phyloP scores from a whole-genome alignment of 1,140 invertebrate genomes.

The Drosophila jambulina region DNA sequence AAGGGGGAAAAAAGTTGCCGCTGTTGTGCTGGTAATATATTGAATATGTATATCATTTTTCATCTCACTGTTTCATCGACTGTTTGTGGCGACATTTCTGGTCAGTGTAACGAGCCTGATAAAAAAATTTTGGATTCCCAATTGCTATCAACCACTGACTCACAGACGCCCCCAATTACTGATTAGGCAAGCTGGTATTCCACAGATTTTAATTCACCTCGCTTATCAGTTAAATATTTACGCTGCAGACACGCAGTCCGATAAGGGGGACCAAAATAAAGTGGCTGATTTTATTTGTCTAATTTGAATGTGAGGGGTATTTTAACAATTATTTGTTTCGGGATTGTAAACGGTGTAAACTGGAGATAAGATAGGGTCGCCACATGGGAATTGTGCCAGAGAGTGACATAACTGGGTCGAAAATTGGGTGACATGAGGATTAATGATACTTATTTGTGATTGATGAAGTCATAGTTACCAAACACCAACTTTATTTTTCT shows the following conservation, averaged over 20 bases:
- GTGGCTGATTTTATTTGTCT: conserved; percentile 9
- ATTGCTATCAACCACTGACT: conserved; percentile 36
- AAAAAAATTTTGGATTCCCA: conserved; percentile 21
- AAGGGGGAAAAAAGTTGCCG: conserved; percentile 3
- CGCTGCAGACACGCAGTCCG: conserved; percentile 32
- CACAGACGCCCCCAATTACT: conserved; percentile 45
- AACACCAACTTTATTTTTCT: conserved; percentile 6
- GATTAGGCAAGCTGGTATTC: conserved; percentile 37
- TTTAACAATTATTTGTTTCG: conserved; percentile 23
- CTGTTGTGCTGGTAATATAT: conserved; percentile 28
- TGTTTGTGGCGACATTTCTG: neutral
- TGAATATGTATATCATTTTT: neutral
- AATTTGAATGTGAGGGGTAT: conserved; percentile 12
- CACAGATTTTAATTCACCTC: conserved; percentile 18
- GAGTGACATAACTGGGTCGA: conserved; percentile 26
- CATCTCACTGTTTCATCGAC: too few species aligned
- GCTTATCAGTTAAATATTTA: conserved; percentile 48
- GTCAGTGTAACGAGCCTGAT: conserved; percentile 2
- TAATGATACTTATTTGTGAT: conserved; percentile 14
- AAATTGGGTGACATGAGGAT: neutral
- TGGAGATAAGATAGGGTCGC: conserved; percentile 16
- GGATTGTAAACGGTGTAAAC: conserved; percentile 23
- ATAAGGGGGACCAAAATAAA: conserved; percentile 23
- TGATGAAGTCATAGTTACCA: conserved; percentile 16
- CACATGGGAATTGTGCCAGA: conserved; percentile 35